These are phyloP conservation scores for Candoia aspera DNA, from an alignment of 2,113 vertebrate species.

Conservation along the genomic window DNA sequence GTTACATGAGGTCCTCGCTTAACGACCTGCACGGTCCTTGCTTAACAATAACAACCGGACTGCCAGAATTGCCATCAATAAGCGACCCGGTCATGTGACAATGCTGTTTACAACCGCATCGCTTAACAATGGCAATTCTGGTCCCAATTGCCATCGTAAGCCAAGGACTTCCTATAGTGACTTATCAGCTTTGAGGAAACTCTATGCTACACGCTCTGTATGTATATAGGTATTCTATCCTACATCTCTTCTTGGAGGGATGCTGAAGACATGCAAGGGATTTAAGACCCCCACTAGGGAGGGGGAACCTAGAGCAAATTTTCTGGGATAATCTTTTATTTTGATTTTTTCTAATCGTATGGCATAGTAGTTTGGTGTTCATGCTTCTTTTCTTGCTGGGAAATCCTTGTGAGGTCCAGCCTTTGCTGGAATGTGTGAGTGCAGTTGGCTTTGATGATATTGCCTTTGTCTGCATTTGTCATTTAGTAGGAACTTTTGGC, in stretches of 20 bases:
- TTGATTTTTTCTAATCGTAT: too few relatives aligned
- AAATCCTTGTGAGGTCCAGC: too few relatives aligned
- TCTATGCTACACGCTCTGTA: not conserved
- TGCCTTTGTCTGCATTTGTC: not conserved
- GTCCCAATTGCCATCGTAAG: not conserved
- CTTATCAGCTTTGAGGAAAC: not conserved
- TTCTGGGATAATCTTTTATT: not conserved
- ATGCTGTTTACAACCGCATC: too few relatives aligned
- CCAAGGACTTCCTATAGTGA: not conserved
- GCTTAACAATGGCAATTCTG: too few relatives aligned
- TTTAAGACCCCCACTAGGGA: not conserved
- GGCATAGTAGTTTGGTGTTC: too few relatives aligned
- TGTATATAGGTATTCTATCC: not conserved
- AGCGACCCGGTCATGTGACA: not conserved
- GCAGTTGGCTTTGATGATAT: not conserved
- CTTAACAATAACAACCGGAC: not conserved
- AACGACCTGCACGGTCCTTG: not conserved
- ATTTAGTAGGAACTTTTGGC: not conserved
- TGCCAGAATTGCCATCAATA: not conserved
- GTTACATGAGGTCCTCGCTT: too few relatives aligned
- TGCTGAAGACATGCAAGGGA: not conserved
- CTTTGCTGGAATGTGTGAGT: not conserved
- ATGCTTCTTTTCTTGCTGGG: too few relatives aligned
- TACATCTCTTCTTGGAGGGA: not conserved
- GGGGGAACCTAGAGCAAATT: not conserved